These are phyloP conservation scores for Austrofundulus limnaeus DNA, from an alignment of 2,113 vertebrate species.

Conservation along the genomic window DNA sequence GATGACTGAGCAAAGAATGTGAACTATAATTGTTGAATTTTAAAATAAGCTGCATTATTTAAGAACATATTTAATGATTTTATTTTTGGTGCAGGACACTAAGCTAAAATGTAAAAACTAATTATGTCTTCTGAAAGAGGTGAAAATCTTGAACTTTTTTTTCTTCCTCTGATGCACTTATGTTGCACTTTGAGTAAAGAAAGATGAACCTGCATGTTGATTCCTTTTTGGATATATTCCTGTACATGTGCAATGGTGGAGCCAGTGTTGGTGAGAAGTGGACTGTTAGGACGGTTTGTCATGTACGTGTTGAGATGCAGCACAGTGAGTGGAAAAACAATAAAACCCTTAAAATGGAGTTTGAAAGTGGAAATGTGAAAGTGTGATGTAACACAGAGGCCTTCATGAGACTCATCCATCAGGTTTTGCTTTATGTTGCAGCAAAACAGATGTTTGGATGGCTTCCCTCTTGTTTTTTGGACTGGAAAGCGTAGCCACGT, in stretches of 20 bases:
- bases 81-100: conserved; percentile 59
- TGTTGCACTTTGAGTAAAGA: too few relatives aligned
- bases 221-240: conserved; percentile 34
- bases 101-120: conserved; percentile 18
- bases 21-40: conserved; percentile 17
- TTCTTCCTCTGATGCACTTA: too few relatives aligned
- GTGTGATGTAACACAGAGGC: neutral
- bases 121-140: conserved; percentile 21
- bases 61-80: conserved; percentile 21
- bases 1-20: conserved; percentile 57
- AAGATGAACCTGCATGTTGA: conserved; percentile 25
- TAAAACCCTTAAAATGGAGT: conserved; percentile 29
- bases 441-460: conserved; percentile 40
- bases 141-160: too few relatives aligned
- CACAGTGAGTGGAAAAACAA: conserved; percentile 1
- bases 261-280: too few relatives aligned
- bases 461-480: neutral
- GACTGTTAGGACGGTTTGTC: too few relatives aligned
- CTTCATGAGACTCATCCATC: conserved; percentile 38
- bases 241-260: conserved; percentile 32
- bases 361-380: conserved; percentile 43
- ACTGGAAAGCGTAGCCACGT: conserved; percentile 10
- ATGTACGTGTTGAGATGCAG: neutral
- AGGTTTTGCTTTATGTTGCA: conserved; percentile 27
- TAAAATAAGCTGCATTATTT: conserved; percentile 37